These are phyloP conservation scores for Austrofundulus limnaeus DNA, from an alignment of 2,113 vertebrate species.

Conservation along the genomic window DNA sequence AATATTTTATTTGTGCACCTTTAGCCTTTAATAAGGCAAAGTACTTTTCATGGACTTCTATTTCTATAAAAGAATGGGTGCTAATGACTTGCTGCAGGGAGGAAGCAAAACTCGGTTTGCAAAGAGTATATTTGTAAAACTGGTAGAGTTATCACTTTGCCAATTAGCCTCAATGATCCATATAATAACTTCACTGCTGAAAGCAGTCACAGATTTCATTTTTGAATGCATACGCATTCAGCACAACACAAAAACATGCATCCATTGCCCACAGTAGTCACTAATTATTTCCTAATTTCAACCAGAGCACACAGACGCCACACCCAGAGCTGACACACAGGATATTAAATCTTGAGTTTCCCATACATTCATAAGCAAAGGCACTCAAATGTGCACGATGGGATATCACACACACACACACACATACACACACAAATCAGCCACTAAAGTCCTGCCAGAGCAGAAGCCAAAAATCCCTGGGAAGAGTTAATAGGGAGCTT, in stretches of 20 bases:
- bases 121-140: too few species aligned
- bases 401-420: slow-evolving; percentile 11
- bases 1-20: too few species aligned
- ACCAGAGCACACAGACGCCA: slow-evolving; percentile 3
- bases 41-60: too few species aligned
- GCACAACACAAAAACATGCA: neutral
- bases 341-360: slow-evolving; percentile 12
- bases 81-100: too few species aligned
- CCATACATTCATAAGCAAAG: slow-evolving; percentile 12
- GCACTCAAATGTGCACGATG: slow-evolving; percentile 7
- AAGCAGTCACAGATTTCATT: neutral
- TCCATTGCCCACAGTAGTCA: neutral
- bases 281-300: slow-evolving; percentile 5
- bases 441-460: slow-evolving; percentile 34
- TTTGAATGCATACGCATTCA: neutral
- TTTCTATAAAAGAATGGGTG: too few species aligned
- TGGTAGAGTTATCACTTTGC: too few species aligned
- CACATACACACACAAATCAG: slow-evolving; percentile 8
- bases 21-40: too few species aligned
- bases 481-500: slow-evolving; percentile 57
- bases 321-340: slow-evolving; percentile 17
- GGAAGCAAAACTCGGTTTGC: too few species aligned
- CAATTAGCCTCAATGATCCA: too few species aligned
- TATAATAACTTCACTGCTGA: too few species aligned
- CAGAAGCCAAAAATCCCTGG: slow-evolving; percentile 64